Conservation (phyloP, 2,797 vertebrate species). For the Alosa sapidissima region DNA sequence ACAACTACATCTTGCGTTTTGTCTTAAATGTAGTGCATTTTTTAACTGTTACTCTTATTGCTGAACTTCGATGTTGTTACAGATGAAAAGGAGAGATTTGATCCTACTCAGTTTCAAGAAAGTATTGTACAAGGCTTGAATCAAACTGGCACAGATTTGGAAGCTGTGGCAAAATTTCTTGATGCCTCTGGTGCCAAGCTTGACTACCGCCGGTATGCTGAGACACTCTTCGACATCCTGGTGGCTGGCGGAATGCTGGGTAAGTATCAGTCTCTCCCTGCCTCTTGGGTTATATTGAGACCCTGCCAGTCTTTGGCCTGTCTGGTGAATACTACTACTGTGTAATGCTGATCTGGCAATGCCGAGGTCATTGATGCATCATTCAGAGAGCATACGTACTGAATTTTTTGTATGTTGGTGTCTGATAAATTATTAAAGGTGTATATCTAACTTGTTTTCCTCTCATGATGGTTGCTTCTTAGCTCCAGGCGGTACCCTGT, state of each 20-base stretch:
- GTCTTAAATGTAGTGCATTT: not conserved
- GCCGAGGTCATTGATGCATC: not conserved
- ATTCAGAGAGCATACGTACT: not conserved
- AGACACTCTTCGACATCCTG: constrained; percentile 97
- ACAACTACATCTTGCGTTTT: not conserved
- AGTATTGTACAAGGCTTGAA: constrained; percentile 98
- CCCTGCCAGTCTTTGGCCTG: not conserved
- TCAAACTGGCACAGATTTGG: constrained; percentile 96
- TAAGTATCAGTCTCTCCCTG: constrained; percentile 62
- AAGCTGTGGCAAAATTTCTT: constrained; percentile 97
- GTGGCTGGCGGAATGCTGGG: constrained; percentile 99
- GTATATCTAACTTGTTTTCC: not conserved
- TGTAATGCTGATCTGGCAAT: not conserved
- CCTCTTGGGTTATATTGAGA: not conserved
- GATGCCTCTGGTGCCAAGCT: constrained; percentile 98
- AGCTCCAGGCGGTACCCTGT: constrained; percentile 94
- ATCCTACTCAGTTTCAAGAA: constrained; percentile 98
- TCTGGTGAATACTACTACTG: not conserved
- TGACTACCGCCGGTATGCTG: constrained; percentile 98
- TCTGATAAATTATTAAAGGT: not conserved
- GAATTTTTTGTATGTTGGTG: not conserved
- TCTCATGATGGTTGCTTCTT: constrained; percentile 11
- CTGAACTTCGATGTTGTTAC: constrained; percentile 41
- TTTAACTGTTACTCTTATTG: not conserved
- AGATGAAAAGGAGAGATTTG: constrained; percentile 99